These are phyloP conservation scores for Hiodon tergisus DNA, from an alignment of 2,113 vertebrate species.

Conservation along the genomic window DNA sequence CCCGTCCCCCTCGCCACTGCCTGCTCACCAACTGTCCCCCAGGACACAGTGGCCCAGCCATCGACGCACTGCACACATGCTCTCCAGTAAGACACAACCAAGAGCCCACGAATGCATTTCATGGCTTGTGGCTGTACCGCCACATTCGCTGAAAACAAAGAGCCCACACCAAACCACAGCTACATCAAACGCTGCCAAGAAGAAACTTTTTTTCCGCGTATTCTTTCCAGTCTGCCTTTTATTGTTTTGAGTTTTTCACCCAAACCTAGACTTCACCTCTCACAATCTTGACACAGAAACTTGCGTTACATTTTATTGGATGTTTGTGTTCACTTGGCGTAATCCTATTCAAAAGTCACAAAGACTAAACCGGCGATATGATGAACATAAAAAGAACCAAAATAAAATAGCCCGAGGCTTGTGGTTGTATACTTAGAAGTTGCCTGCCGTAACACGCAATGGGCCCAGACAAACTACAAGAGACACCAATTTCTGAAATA, in stretches of 20 bases:
- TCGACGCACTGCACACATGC: conserved; percentile 9
- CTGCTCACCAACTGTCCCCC: background rate
- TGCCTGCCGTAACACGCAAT: conserved; percentile 36
- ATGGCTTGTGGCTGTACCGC: conserved; percentile 13
- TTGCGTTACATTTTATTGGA: background rate
- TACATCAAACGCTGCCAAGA: conserved; percentile 36
- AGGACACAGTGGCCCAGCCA: background rate
- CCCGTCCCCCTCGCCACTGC: background rate
- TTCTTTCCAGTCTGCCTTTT: conserved; percentile 25
- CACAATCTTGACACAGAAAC: background rate
- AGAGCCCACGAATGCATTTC: conserved; percentile 16
- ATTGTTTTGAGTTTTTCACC: conserved; percentile 9
- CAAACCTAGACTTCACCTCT: background rate
- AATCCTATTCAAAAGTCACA: conserved; percentile 17
- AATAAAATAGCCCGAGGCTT: conserved; percentile 6
- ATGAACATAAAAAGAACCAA: conserved; percentile 17
- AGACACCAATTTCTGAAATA: conserved; percentile 16
- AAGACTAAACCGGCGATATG: conserved; percentile 25
- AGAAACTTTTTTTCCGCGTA: conserved; percentile 27
- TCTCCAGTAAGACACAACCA: background rate
- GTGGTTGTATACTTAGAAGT: conserved; percentile 27
- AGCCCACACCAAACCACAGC: conserved; percentile 34
- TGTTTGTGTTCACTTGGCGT: conserved; percentile 13
- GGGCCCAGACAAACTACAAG: conserved; percentile 30
- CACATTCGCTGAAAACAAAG: conserved; percentile 18